phyloP scores from a whole-genome alignment of 1,140 invertebrate species.

The Harpegnathos saltator region DNA sequence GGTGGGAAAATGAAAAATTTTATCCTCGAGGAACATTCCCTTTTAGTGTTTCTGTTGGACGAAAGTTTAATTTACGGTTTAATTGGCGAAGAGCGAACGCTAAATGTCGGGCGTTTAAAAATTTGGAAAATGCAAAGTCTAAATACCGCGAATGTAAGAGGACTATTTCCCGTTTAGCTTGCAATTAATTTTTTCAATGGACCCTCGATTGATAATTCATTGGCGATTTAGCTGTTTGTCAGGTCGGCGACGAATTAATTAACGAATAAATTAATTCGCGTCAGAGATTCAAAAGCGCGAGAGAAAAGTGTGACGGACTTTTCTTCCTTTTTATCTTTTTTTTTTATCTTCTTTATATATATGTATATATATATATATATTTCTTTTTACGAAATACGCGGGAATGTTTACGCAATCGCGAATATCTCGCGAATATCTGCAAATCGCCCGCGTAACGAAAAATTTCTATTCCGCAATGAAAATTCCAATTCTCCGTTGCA shows the following conservation, averaged over 20 bases:
- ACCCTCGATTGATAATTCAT: not conserved
- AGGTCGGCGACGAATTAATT: constrained; percentile 7
- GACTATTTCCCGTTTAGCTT: constrained; percentile 12
- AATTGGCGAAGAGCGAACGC: constrained; percentile 10
- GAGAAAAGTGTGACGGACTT: not conserved
- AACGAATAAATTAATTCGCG: not conserved
- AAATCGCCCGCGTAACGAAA: too few species aligned
- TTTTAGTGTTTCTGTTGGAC: not conserved
- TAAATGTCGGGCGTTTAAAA: constrained; percentile 11
- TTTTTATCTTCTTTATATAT: too few species aligned
- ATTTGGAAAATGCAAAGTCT: constrained; percentile 24
- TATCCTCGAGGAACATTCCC: not conserved
- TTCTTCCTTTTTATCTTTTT: not conserved
- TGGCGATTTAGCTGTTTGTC: not conserved
- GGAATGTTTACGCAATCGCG: not conserved
- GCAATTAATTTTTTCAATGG: constrained; percentile 34
- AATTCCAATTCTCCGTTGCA: too few species aligned
- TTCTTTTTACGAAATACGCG: too few species aligned
- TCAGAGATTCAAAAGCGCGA: not conserved
- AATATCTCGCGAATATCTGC: not conserved
- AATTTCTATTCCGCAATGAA: too few species aligned
- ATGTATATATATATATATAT: too few species aligned
- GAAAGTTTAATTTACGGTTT: constrained; percentile 30
- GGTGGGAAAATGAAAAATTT: not conserved
- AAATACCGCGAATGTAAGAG: not conserved